Evolutionary conservation across 2,797 vertebrate species (phyloP), one percentile per base, ranked within the genome.

Genomic region (Cyclopterus lumpus): DNA sequence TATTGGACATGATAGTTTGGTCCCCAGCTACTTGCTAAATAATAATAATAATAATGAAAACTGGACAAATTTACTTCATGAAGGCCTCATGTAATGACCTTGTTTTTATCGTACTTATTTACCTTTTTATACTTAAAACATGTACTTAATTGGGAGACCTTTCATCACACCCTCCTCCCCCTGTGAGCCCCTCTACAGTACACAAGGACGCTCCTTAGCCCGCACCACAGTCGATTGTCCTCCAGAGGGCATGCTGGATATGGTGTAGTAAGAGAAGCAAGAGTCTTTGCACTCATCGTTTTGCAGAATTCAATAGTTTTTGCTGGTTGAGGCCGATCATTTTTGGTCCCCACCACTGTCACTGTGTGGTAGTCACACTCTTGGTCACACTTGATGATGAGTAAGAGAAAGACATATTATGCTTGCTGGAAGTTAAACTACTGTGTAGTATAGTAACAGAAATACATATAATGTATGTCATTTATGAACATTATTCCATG

Each of bases 361-460:
- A 83, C 3, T 0, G 0, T 55, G 51, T 89, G 9, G 32, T 77
- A 14, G 54, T 24, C 24, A 32, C 85, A 91, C 6, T 73, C 55
- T 15, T 12, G 22, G 0, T 87, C 75, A 70, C 87, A 89, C 62
- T 89, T 91, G 53, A 62, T 18, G 22, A 63, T 1, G 2, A 68
- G 40, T 32, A n/a, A 73, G 24, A 75, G n/a, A 26, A 26, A 60
- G 4, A 46, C 16, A 26, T 42, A 12, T 36, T 20, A 28, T 14
- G 6, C 44, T 18, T 4, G 9, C 11, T 16, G 7, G 3, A 66
- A 34, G 22, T 42, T 24, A 8, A 61, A 42, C 59, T 62, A 26
- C 15, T 40, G 34, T 54, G 36, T 42, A 42, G 16, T 9, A 15
- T 11, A 24, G 20, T 14, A 38, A 40, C 11, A 51, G 8, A 14